phyloP scores from a whole-genome alignment of 2,113 vertebrate species.

The Pygoscelis antarcticus region DNA sequence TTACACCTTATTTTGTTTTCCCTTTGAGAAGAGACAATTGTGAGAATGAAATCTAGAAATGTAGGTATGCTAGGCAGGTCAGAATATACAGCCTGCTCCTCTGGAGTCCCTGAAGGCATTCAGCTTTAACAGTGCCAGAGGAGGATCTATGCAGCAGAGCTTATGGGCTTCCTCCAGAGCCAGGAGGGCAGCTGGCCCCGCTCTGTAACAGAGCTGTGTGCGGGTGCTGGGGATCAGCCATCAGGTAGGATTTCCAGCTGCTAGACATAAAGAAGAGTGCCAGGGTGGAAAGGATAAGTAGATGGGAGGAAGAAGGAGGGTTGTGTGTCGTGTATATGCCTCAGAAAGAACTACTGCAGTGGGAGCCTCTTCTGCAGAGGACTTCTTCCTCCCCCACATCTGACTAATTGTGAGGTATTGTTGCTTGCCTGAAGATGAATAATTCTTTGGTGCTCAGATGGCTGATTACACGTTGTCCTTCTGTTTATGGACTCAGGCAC shows the following conservation, averaged over 20 bases:
- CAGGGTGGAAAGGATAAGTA: not conserved
- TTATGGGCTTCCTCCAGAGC: not conserved
- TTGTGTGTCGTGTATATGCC: not conserved
- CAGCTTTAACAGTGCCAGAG: not conserved
- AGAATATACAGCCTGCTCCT: not conserved
- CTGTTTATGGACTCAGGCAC: slow-evolving; percentile 13
- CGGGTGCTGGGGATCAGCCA: not conserved
- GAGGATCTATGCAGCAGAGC: not conserved
- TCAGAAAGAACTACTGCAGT: not conserved
- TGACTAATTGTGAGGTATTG: not conserved
- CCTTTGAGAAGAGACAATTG: not conserved
- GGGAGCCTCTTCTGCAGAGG: not conserved
- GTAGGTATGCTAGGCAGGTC: not conserved
- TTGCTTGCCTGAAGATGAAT: not conserved
- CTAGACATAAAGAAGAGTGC: not conserved
- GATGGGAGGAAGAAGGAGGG: not conserved
- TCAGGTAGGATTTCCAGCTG: not conserved
- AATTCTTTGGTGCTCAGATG: slow-evolving; percentile 35
- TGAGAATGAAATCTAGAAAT: not conserved
- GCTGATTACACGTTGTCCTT: not conserved
- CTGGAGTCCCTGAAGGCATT: not conserved
- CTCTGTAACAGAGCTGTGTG: not conserved
- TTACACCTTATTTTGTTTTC: not conserved
- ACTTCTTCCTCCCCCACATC: not conserved
- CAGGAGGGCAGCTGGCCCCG: not conserved